phyloP scores from a whole-genome alignment of 35 echinoderm and acorn worm genomes.

The Strongylocentrotus purpuratus region DNA sequence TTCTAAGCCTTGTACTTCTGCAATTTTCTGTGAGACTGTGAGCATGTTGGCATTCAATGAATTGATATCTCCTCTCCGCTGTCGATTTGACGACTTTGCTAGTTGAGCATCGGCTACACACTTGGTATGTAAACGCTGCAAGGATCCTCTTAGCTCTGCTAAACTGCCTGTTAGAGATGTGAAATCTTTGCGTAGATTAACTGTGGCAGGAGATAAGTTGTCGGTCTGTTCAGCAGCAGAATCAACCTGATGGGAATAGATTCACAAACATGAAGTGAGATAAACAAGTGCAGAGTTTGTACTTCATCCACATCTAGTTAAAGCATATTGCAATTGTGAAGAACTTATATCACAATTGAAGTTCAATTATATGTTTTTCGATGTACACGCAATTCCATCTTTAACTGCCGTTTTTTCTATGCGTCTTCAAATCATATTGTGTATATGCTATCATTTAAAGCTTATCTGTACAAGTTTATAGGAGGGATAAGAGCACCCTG shows the following conservation, averaged over 20 bases:
- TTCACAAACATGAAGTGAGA: neutral
- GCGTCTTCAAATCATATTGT: no score
- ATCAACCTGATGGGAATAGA: constrained; percentile 13
- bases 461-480: no score
- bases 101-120: neutral
- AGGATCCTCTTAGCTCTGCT: neutral
- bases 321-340: no score
- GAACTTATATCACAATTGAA: no score
- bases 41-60: constrained; percentile 35
- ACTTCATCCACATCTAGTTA: no score
- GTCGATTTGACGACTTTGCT: neutral
- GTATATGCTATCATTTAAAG: no score
- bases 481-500: no score
- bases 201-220: neutral
- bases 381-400: no score
- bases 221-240: neutral
- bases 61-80: constrained; percentile 1
- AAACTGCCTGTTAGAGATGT: neutral
- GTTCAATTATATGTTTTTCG: no score
- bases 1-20: constrained; percentile 23
- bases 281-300: no score
- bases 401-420: no score
- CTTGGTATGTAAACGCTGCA: constrained; percentile 35
- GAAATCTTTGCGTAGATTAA: neutral
- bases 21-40: constrained; percentile 22